Evolutionary conservation across 2,797 vertebrate genomes (phyloP).

Genomic region (Simalia tracyae): DNA sequence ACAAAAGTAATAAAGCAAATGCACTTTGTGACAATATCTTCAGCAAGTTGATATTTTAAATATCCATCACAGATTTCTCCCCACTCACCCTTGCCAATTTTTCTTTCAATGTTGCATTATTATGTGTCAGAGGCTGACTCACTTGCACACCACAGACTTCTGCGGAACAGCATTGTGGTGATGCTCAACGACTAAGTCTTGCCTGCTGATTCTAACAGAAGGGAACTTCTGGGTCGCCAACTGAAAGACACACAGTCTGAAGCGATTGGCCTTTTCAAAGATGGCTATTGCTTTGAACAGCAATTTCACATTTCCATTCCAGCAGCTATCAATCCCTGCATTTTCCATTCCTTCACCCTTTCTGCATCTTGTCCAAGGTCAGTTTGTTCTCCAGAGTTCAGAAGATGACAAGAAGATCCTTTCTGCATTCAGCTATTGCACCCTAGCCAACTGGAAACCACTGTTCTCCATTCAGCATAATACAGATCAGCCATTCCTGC

Average conservation of each 20-base stretch:
- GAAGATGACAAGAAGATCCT: neutral
- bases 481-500: neutral
- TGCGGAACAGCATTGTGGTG: neutral
- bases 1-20: too few species aligned
- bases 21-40: neutral
- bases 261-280: slow-evolving; percentile 50
- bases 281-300: slow-evolving; percentile 36
- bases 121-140: slow-evolving; percentile 18
- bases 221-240: slow-evolving; percentile 41
- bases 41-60: neutral
- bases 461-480: neutral
- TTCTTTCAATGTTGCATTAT: slow-evolving; percentile 36
- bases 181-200: slow-evolving; percentile 9
- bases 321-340: neutral
- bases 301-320: slow-evolving; percentile 56
- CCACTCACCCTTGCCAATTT: neutral
- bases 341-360: neutral
- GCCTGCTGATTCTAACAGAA: slow-evolving; percentile 47
- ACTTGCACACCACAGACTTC: neutral
- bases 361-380: neutral
- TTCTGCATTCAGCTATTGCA: neutral
- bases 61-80: neutral
- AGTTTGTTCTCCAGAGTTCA: slow-evolving; percentile 38
- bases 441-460: neutral
- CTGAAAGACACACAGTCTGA: slow-evolving; percentile 39